Percentiles rank a stretch among this genome's conserved stretches.
Conservation (phyloP, 2,888 invertebrate species). For the Stenodema calcarata region DNA sequence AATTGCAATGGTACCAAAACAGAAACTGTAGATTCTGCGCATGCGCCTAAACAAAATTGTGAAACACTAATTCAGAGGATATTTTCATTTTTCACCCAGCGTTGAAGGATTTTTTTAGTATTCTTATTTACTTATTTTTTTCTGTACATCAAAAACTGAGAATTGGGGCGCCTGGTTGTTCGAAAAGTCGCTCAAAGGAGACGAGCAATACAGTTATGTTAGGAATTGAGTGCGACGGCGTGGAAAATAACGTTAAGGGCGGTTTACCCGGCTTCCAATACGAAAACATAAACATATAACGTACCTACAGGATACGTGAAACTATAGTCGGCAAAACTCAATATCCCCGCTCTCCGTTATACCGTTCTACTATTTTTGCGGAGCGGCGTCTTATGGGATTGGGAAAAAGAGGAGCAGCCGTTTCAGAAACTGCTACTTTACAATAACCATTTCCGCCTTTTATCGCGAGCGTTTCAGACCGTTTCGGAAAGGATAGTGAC, state of each 20-base stretch:
- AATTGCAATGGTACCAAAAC: too few relatives aligned
- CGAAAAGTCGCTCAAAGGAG: background rate
- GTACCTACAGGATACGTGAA: background rate
- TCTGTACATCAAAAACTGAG: too few relatives aligned
- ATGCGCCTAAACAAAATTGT: too few relatives aligned
- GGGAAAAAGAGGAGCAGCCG: background rate
- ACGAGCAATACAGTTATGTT: background rate
- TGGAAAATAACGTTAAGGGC: background rate
- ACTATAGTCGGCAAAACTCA: background rate
- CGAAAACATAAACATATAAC: background rate
- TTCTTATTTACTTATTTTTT: too few relatives aligned
- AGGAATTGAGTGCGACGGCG: background rate
- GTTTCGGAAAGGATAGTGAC: background rate
- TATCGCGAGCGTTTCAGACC: background rate
- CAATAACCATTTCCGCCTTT: background rate
- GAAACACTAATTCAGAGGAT: too few relatives aligned
- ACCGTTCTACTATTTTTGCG: background rate
- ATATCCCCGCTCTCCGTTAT: background rate
- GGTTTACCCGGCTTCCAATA: background rate
- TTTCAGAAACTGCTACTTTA: background rate
- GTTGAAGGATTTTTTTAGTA: too few relatives aligned
- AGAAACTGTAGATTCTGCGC: too few relatives aligned
- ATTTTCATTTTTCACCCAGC: too few relatives aligned
- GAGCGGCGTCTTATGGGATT: background rate
- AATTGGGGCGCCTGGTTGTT: too few relatives aligned